Evolutionary conservation across 2,888 invertebrate species (phyloP), one percentile per base, ranked within the genome.

Genomic region (Kuschelorhynchus macadamiae): DNA sequence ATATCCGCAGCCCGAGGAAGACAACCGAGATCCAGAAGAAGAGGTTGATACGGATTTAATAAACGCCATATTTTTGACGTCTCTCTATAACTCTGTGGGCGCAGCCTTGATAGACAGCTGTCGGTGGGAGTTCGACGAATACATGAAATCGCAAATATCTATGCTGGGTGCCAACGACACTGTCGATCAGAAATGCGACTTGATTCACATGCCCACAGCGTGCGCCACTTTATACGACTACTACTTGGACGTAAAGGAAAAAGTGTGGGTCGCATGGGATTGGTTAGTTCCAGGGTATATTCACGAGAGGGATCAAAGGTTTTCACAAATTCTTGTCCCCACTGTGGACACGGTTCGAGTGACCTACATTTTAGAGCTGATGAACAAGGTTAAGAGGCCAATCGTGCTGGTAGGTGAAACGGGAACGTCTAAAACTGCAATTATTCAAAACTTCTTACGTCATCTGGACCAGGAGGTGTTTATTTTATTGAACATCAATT

Each of bases 381-480:
- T 94, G 92, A 92, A 91, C 77, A 87, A 89, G 77, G 91, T 94
- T 75, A 83, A 75, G 80, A 87, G 92, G 46, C 96, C 97, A 0
- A 90, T 95, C 0, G 85, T 96, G 2, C 85, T 97, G 1, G 91
- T 96, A 0, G 97, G 97, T 0, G 96, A 96, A 77, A 94, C 95
- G 0, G 96, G 96, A 5, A 95, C 96, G 0, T 95, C 96, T 0
- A 97, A 97, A 85, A 95, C 96, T 0, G 95, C 96, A 0, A 93
- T 95, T 49, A 91, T 95, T 62, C 89, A 90, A 56, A 92, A 94
- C 79, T 96, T 93, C 82, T 84, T 96, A 49, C 86, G 91, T 44
- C 88, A 89, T 64, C 80, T 96, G 21, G 89, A 92, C 72, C 78
- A 87, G 0, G 89, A 90, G 25, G 85, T 86, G 82, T 91, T 94